phyloP scores from a whole-genome alignment of 2,797 vertebrate genomes.

The Avahi laniger region DNA sequence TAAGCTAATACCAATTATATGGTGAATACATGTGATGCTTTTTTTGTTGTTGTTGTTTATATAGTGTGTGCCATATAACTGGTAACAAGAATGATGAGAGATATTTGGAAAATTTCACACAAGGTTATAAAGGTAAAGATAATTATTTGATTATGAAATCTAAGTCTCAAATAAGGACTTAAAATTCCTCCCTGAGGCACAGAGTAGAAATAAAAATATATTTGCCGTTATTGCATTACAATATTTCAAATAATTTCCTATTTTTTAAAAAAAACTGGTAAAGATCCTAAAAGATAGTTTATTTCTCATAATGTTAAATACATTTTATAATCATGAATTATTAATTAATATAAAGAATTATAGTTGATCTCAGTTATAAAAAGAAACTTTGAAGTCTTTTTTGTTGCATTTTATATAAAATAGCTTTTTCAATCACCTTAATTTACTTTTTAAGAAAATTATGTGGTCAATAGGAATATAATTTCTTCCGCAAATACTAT shows the following conservation, averaged over 20 bases:
- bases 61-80: neutral
- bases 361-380: neutral
- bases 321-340: neutral
- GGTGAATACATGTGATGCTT: no score
- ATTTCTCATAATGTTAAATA: neutral
- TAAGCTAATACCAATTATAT: no score
- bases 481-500: neutral
- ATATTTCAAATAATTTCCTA: neutral
- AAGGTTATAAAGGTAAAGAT: neutral
- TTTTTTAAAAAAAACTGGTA: neutral
- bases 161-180: neutral
- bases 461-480: neutral
- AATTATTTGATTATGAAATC: neutral
- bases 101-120: neutral
- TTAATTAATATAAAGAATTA: neutral
- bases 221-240: neutral
- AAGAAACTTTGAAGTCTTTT: neutral
- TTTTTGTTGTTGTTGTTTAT: neutral
- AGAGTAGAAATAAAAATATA: neutral
- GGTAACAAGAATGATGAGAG: neutral
- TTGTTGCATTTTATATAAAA: neutral
- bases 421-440: neutral
- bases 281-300: neutral
- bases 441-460: neutral
- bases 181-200: neutral